These are phyloP conservation scores for Gymnobelideus leadbeateri DNA, from an alignment of 2,113 vertebrate genomes.

Conservation along the genomic window DNA sequence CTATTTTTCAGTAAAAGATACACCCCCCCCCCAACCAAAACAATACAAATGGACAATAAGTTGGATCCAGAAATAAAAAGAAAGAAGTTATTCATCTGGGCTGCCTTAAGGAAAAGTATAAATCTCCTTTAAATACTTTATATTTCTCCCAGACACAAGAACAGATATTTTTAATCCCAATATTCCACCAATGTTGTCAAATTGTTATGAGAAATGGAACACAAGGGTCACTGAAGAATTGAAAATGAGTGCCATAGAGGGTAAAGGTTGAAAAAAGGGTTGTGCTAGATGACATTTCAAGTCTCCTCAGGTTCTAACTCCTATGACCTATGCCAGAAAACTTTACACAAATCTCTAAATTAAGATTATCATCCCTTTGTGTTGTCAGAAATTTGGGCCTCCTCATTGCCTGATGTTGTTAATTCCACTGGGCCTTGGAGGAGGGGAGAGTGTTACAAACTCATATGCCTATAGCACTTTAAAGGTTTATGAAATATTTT, in stretches of 20 bases:
- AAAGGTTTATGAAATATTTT: neutral
- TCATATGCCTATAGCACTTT: neutral
- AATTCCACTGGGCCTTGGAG: neutral
- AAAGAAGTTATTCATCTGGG: neutral
- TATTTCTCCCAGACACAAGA: neutral
- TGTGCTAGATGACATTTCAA: neutral
- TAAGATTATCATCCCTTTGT: neutral
- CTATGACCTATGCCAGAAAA: neutral
- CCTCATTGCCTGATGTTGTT: neutral
- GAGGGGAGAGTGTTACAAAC: neutral
- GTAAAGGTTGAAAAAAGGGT: neutral
- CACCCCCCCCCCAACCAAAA: neutral
- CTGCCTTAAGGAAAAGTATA: neutral
- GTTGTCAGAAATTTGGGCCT: neutral
- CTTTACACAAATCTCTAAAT: conserved; percentile 4
- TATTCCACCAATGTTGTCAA: neutral
- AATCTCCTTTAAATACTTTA: neutral
- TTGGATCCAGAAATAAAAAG: neutral
- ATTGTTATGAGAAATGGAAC: neutral
- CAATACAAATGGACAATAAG: neutral
- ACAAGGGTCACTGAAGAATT: neutral
- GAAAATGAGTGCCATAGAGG: neutral
- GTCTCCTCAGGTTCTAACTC: neutral
- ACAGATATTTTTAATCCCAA: neutral
- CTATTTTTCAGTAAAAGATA: neutral